These are phyloP conservation scores for Elephantulus edwardii DNA, from an alignment of 2,113 vertebrate species.

Conservation along the genomic window DNA sequence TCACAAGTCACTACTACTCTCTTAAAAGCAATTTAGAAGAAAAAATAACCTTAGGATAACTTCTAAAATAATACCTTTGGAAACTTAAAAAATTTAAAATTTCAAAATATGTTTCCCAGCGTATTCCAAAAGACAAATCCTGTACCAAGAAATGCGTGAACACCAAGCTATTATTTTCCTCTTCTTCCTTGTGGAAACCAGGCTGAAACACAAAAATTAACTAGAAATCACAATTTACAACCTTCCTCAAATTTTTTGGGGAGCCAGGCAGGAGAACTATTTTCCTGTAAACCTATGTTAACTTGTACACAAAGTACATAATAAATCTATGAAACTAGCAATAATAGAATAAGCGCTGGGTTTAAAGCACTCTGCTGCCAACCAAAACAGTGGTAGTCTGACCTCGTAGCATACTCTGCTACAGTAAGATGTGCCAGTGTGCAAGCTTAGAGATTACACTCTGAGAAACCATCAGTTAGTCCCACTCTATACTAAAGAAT, in stretches of 20 bases:
- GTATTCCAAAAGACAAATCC: neutral
- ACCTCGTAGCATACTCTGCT: neutral
- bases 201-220: slow-evolving; percentile 3
- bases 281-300: slow-evolving; percentile 3
- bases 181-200: neutral
- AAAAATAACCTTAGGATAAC: no score
- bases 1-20: neutral
- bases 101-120: neutral
- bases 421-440: neutral
- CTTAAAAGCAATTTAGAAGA: slow-evolving; percentile 26
- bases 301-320: neutral
- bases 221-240: neutral
- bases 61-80: neutral
- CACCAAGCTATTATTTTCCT: neutral
- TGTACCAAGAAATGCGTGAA: neutral
- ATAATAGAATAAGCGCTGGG: neutral
- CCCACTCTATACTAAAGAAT: neutral
- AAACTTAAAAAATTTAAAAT: neutral
- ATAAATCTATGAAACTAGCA: neutral
- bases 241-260: neutral
- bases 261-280: neutral
- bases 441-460: neutral
- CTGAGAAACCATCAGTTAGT: neutral
- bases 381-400: neutral
- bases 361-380: neutral